These are phyloP conservation scores for Chymomyza amoena DNA, from an alignment of 2,888 invertebrate species.

Conservation along the genomic window DNA sequence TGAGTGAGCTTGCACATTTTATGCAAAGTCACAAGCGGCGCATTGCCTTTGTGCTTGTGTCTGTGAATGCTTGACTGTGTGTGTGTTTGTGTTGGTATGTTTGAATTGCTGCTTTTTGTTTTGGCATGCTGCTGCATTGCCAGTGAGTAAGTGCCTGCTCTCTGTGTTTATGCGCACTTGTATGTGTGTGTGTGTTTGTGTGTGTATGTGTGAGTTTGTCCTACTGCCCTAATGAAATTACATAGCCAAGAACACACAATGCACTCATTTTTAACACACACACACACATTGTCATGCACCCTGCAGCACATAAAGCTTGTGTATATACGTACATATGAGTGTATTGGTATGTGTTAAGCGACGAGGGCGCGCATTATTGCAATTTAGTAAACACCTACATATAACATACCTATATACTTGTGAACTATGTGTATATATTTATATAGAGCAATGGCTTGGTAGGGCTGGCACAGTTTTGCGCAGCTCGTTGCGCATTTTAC, in stretches of 20 bases:
- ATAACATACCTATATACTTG: background rate
- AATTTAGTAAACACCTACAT: conserved; percentile 37
- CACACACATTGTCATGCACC: background rate
- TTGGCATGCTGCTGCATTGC: background rate
- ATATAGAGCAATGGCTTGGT: background rate
- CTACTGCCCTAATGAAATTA: conserved; percentile 74
- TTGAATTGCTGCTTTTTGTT: background rate
- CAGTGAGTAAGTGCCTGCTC: background rate
- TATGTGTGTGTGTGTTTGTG: conserved; percentile 9
- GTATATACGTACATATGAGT: background rate
- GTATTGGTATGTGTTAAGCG: background rate
- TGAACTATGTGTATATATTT: background rate
- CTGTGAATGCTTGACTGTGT: background rate
- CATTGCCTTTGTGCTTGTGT: conserved; percentile 1
- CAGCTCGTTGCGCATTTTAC: conserved; percentile 19
- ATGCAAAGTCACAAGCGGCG: conserved; percentile 7
- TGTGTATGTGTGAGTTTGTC: conserved; percentile 42
- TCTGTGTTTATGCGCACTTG: background rate
- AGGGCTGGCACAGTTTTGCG: background rate
- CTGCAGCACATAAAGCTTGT: background rate
- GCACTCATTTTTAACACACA: conserved; percentile 17
- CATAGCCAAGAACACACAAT: conserved; percentile 24
- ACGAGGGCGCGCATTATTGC: conserved; percentile 39
- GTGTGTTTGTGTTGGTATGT: background rate
- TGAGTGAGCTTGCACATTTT: conserved; percentile 1